Evolutionary conservation across 2,888 invertebrate genomes (phyloP), one percentile per base, ranked within the genome.

Genomic region (Micropterix aruncella): DNA sequence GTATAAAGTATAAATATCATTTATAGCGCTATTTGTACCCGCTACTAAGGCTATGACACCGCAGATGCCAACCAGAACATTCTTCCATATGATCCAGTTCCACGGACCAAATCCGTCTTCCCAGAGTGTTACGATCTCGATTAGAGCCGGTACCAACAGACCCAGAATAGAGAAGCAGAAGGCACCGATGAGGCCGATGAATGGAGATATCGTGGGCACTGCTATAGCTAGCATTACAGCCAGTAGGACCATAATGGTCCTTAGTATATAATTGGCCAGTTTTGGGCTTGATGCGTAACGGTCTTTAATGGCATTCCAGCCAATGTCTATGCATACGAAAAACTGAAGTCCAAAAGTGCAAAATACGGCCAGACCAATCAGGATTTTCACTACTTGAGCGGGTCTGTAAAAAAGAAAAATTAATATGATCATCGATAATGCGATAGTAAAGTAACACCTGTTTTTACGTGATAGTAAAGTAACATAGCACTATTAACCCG

Each of bases 271-370:
- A 60, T 93, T 89, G 3, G 82, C 80, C 12, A 84, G 56, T 16
- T 72, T 61, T 4, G 80, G 80, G 41, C 77, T 75, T 56, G 81
- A 81, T 18, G 74, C 73, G 61, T 79, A 83, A 51, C 71, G 75
- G 1, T 85, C 79, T 58, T 89, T 84, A 43, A 95, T 70, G 43
- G 73, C 73, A 55, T 83, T 86, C 91, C 93, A 94, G 49, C 83
- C 82, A 52, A 97, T 92, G 57, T 90, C 89, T 45, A 95, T 74
- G 60, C 95, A 94, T 14, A 99, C 96, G 67, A 87, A 97, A 66
- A 96, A 94, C 66, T 97, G 96, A 14, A 99, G 78, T 3, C 92
- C 93, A 60, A 94, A 97, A 0, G 95, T 92, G 62, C 93, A 86
- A 65, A 87, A 93, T 1, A 99, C 91, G 5, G 94, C 91, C 40